phyloP scores from a whole-genome alignment of 2,113 vertebrate genomes.

The Saccopteryx leptura region DNA sequence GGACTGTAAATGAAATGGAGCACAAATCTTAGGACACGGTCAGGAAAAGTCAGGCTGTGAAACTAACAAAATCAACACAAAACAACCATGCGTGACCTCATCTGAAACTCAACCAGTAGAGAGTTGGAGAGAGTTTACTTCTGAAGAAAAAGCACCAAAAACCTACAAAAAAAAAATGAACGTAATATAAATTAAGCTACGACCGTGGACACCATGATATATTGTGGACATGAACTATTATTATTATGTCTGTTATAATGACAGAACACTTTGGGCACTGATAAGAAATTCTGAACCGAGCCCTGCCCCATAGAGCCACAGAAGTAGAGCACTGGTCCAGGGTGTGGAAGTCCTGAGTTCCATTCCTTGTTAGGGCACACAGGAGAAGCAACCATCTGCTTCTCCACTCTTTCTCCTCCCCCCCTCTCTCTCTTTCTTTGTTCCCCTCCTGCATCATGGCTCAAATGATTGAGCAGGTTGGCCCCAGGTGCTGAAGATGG shows the following conservation, averaged over 20 bases:
- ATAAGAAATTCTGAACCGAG: neutral
- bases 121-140: neutral
- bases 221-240: too few species aligned
- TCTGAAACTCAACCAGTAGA: neutral
- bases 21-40: neutral
- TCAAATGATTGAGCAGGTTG: too few species aligned
- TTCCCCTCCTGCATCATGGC: too few species aligned
- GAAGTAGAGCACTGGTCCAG: too few species aligned
- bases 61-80: neutral
- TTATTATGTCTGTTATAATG: too few species aligned
- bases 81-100: rapidly evolving
- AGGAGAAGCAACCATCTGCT: too few species aligned
- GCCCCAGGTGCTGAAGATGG: too few species aligned
- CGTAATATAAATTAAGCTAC: neutral
- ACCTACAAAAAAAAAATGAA: neutral
- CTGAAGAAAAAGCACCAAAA: neutral
- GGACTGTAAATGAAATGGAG: neutral
- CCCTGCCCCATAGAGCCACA: too few species aligned
- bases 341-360: too few species aligned
- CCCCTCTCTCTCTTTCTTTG: too few species aligned
- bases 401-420: too few species aligned
- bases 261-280: neutral
- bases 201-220: neutral
- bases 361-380: too few species aligned
- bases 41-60: neutral